A percentile compares a stretch with the other conserved stretches of the same genome.
phyloP scores from a whole-genome alignment of 2,888 invertebrate species.

The Lypha dubia region DNA sequence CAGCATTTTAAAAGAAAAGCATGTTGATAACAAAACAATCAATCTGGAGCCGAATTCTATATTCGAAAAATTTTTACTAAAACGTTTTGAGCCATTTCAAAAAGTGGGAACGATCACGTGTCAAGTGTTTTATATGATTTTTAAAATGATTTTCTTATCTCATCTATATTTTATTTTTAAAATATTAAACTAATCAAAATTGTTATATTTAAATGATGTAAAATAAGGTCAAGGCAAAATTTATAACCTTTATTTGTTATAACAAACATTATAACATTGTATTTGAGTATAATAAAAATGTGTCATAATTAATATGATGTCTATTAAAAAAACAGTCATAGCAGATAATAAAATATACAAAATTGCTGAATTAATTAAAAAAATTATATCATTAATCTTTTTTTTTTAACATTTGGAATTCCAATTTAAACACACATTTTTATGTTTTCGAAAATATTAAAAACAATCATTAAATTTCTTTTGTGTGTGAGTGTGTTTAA shows the following conservation, averaged over 20 bases:
- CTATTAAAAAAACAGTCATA: not conserved
- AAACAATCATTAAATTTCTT: not conserved
- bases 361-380: not conserved
- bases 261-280: not conserved
- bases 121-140: too few species aligned
- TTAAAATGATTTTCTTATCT: too few species aligned
- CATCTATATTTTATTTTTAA: too few species aligned
- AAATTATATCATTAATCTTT: slow-evolving; percentile 7
- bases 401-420: not conserved
- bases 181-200: too few species aligned
- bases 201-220: too few species aligned
- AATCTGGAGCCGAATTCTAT: too few species aligned
- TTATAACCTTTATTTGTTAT: not conserved
- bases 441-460: not conserved
- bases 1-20: too few species aligned
- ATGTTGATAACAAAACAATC: too few species aligned
- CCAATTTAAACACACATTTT: not conserved
- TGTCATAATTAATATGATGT: not conserved
- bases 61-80: too few species aligned
- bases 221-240: slow-evolving; percentile 19
- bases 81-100: too few species aligned
- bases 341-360: not conserved
- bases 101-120: too few species aligned
- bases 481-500: not conserved
- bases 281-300: not conserved